Conservation (phyloP, 2,113 vertebrate genomes). For the Apteryx mantelli region DNA sequence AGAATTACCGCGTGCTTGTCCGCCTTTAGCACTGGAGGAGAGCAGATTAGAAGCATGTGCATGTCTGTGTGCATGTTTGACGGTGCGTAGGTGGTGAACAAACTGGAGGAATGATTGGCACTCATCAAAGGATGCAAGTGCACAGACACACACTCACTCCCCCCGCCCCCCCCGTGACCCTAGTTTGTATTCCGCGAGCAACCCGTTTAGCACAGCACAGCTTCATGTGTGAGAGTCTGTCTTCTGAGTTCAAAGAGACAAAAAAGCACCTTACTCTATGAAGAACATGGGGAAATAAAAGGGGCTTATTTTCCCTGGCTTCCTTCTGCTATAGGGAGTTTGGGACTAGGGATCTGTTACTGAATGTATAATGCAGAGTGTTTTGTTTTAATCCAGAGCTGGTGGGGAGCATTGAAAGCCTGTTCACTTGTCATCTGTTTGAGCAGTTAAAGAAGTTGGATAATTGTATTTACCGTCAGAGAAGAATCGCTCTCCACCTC, state of each 20-base stretch:
- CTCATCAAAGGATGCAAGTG: background rate
- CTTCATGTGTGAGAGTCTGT: background rate
- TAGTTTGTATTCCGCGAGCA: slow-evolving; percentile 37
- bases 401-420: background rate
- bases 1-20: background rate
- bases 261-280: background rate
- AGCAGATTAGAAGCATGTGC: background rate
- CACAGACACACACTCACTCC: background rate
- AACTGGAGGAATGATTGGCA: slow-evolving; percentile 7
- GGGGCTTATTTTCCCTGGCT: background rate
- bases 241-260: slow-evolving; percentile 16
- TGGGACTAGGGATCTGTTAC: slow-evolving; percentile 37
- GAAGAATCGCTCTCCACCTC: background rate
- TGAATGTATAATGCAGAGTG: slow-evolving; percentile 35
- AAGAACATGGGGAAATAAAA: background rate
- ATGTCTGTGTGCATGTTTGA: background rate
- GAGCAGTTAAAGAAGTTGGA: slow-evolving; percentile 30
- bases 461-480: slow-evolving; percentile 56
- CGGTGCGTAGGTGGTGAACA: background rate
- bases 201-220: background rate
- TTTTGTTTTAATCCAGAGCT: slow-evolving; percentile 40
- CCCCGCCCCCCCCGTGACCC: background rate
- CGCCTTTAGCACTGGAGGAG: background rate
- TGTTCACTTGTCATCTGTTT: slow-evolving; percentile 44
- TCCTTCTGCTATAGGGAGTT: slow-evolving; percentile 25